Percentiles rank a stretch among this genome's conserved stretches.
These are phyloP conservation scores for Theristicus caerulescens DNA, from an alignment of 2,113 vertebrate genomes.

Conservation along the genomic window DNA sequence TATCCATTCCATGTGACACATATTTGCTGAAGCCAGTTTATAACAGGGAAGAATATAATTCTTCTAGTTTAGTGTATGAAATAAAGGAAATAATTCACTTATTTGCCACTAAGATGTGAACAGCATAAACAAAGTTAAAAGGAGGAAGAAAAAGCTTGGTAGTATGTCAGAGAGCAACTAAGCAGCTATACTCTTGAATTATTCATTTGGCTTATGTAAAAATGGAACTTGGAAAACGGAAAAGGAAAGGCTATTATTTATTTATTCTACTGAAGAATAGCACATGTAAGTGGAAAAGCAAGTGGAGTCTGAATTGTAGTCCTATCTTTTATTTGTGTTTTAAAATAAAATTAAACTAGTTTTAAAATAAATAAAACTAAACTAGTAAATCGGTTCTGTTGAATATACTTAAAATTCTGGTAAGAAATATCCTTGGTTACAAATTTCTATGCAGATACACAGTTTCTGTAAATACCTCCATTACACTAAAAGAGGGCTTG, in stretches of 20 bases:
- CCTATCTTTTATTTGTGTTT: slow-evolving; percentile 32
- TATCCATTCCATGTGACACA: neutral
- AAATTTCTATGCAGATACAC: neutral
- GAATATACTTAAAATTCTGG: neutral
- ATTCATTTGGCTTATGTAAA: slow-evolving; percentile 61
- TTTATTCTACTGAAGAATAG: slow-evolving; percentile 50
- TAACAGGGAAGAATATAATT: neutral
- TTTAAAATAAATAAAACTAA: slow-evolving; percentile 52
- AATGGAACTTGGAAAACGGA: slow-evolving; percentile 55
- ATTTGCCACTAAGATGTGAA: slow-evolving; percentile 43
- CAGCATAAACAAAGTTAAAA: slow-evolving; percentile 21
- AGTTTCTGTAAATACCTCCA: neutral
- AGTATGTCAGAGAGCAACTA: slow-evolving; percentile 40
- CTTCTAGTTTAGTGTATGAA: neutral
- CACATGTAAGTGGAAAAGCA: slow-evolving; percentile 46
- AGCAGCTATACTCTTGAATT: slow-evolving; percentile 56
- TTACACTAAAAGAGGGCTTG: neutral
- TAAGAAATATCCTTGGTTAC: neutral
- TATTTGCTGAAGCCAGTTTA: neutral
- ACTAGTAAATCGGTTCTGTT: neutral
- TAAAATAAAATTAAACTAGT: slow-evolving; percentile 45
- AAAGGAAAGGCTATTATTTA: slow-evolving; percentile 59
- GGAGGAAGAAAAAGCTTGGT: slow-evolving; percentile 30
- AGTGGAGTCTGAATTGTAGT: slow-evolving; percentile 38
- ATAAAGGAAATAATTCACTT: slow-evolving; percentile 23